Evolutionary conservation across 2,888 invertebrate genomes (phyloP), one percentile per base, ranked within the genome.

Genomic region (Xestobium rufovillosum): DNA sequence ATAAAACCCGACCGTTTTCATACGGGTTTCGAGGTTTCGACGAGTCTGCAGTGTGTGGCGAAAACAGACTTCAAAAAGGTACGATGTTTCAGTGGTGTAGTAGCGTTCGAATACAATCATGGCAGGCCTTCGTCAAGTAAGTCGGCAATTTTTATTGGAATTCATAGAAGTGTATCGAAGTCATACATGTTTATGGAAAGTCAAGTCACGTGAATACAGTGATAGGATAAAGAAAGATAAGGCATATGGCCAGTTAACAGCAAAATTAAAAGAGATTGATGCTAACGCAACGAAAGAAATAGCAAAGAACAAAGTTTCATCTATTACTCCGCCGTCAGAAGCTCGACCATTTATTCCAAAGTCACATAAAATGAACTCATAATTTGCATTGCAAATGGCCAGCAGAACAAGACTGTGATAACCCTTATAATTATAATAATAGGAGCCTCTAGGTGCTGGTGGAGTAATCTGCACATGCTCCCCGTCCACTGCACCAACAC

Each of bases 401-500:
- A 50, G 17, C 12, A 53, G 29, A 12, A 50, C 45, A 32, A 51
- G 42, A 27, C 50, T 49, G 23, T 47, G 34, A 15, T 28, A 28
- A 8, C 42, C 44, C 39, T 49, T 49, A 38, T 51, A 52, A 36
- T 47, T 48, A 26, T 30, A 52, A 35, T 46, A 51, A n/a, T 35
- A 17, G 17, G 43, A 48, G 11, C 50, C 53, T 28, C 40, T 27
- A 35, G 40, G 38, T 11, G 11, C 10, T 25, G 48, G 48, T 33
- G 47, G 35, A 26, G 34, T 35, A 23, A 50, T 38, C n/a, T 35
- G 37, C 9, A 49, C 34, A 37, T 51, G 49, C 34, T 50, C 47
- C 2, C 50, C 45, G 30, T 43, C 45, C 6, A 43, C 8, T 17
- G 46, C 44, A 2, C 41, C 44, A 16, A 46, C 8, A 31, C 50